Conservation (phyloP, 2,888 invertebrate species). For the Drosophila peninsularis region DNA sequence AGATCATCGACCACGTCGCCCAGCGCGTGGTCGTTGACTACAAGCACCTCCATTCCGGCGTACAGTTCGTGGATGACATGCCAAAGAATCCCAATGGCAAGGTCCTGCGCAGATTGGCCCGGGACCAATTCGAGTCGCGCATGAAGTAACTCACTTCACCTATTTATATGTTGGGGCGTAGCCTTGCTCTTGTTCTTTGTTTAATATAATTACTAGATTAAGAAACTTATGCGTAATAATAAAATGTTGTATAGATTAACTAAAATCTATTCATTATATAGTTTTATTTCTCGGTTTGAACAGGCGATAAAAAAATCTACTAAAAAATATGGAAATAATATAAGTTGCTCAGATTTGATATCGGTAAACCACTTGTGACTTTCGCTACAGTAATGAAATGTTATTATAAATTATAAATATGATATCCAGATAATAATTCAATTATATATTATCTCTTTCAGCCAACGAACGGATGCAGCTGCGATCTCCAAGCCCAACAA, state of each 20-base stretch:
- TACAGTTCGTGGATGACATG: constrained; percentile 66
- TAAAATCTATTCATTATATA: too few species aligned
- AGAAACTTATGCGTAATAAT: constrained; percentile 2
- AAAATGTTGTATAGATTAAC: too few species aligned
- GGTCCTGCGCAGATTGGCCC: constrained; percentile 47
- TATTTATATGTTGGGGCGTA: background rate
- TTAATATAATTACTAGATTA: constrained; percentile 8
- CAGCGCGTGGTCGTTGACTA: constrained; percentile 56
- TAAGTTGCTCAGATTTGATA: background rate
- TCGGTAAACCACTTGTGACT: background rate
- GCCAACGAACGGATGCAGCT: constrained; percentile 4
- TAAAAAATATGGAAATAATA: background rate
- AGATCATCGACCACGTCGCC: constrained; percentile 55
- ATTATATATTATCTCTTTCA: constrained; percentile 18
- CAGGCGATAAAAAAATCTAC: too few species aligned
- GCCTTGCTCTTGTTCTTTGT: background rate
- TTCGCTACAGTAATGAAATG: background rate
- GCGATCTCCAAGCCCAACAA: background rate
- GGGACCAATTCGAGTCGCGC: constrained; percentile 36
- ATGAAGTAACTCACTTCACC: constrained; percentile 7
- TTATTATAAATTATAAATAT: background rate
- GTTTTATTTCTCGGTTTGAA: too few species aligned
- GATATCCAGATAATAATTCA: background rate
- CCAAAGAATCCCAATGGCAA: constrained; percentile 77
- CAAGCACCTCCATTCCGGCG: constrained; percentile 76